Base-by-base conservation (phyloP, 2,888 invertebrate genomes). In the Abscondita cerata region DNA sequence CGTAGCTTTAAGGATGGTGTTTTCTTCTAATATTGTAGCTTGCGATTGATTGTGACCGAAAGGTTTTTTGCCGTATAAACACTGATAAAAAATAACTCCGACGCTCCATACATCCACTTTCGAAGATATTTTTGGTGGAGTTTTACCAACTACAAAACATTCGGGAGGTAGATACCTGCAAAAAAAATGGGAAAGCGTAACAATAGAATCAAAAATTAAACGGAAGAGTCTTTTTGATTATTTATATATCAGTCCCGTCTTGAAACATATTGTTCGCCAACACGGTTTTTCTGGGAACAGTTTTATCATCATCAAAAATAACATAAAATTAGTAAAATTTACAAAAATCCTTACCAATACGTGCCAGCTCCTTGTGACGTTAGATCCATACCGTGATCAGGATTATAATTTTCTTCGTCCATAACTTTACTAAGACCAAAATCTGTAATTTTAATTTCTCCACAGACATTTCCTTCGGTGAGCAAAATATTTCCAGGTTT, bases 51-150 rank as follows among this genome's bases (percentile, higher is more conserved):
- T 98, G 85, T 99, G 98, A 60, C 98, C 92, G 73, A 92, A 92
- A 47, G 92, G 92, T 82, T 98, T 98, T 76, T 97, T 98, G 72
- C 99, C 99, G 81, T 99, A 99, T 67, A 99, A 63, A 85, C 99
- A 99, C 85, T 99, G 99, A 85, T 99, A 99, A 87, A 99, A 99
- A 83, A 99, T 99, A 71, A 99, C 98, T 75, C 99, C 99, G 66
- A 99, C 98, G 78, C 97, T 98, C 99, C 99, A 99, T 60, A 99
- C 99, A 83, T 99, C 99, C 74, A 99, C 99, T 87, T 99, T 99
- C 76, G 98, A 97, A 79, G 97, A 98, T 82, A 99, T 99, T 89
- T 66, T 99, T 78, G 99, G 99, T 78, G 99, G 98, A 85, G 95
- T 96, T 83, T 98, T 98, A 71, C 98, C 98, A 74, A 98, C 96